A percentile compares a stretch with the other conserved stretches of the same genome.
Conservation (phyloP, 2,888 invertebrate species). For the Nemoura dubitans region DNA sequence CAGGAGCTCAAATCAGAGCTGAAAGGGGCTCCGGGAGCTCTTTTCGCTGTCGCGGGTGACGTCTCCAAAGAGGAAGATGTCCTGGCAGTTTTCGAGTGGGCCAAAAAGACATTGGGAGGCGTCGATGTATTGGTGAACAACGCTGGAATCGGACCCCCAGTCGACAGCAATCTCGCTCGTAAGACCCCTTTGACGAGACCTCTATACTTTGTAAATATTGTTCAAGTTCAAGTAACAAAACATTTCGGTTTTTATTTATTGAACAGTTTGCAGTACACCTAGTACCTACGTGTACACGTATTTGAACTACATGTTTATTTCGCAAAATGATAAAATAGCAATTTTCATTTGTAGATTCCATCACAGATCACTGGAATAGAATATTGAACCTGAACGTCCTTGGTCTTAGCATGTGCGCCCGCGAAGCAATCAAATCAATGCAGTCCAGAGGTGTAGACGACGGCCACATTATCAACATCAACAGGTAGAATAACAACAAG, state of each 20-base stretch:
- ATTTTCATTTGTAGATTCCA: constrained; percentile 55
- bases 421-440: constrained; percentile 57
- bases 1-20: constrained; percentile 51
- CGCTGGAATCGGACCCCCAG: constrained; percentile 54
- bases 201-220: too few species aligned
- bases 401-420: constrained; percentile 57
- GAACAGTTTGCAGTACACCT: too few species aligned
- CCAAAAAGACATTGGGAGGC: constrained; percentile 56
- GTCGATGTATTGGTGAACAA: constrained; percentile 59
- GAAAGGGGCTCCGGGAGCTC: constrained; percentile 46
- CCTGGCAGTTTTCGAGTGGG: constrained; percentile 56
- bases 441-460: constrained; percentile 55
- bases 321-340: too few species aligned
- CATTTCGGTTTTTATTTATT: too few species aligned
- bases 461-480: constrained; percentile 60
- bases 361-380: constrained; percentile 55
- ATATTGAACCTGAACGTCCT: constrained; percentile 58
- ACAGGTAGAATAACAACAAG: constrained; percentile 56
- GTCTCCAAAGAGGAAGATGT: constrained; percentile 57
- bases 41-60: constrained; percentile 57
- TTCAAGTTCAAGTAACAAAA: too few species aligned
- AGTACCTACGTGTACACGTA: too few species aligned
- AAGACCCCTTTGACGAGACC: not conserved
- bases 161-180: not conserved
- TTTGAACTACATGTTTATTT: too few species aligned